A percentile compares a stretch with the other conserved stretches of the same genome.
Evolutionary conservation across 2,888 invertebrate species (phyloP).

Genomic region (Stenchaetothrips biformis): DNA sequence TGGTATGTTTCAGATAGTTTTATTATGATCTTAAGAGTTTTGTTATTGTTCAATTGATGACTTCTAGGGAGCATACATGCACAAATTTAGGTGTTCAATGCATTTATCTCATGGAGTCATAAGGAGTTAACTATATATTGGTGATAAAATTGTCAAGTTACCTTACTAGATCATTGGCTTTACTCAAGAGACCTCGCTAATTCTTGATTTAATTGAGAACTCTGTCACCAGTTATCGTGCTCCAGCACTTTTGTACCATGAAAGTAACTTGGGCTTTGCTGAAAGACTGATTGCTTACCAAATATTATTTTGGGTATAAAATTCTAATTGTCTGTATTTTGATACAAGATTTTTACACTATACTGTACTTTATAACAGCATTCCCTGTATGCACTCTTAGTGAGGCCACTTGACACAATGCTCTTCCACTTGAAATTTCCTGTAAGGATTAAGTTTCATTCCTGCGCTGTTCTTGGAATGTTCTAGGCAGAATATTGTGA

Average conservation of each 20-base stretch:
- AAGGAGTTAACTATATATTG: background rate
- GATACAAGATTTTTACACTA: background rate
- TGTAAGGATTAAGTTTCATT: background rate
- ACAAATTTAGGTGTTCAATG: background rate
- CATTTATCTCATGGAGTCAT: background rate
- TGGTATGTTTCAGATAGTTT: background rate
- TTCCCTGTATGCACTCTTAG: background rate
- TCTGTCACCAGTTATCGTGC: background rate
- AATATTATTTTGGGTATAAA: slow-evolving; percentile 1
- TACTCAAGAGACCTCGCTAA: slow-evolving; percentile 16
- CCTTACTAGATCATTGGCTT: background rate
- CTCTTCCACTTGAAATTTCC: background rate
- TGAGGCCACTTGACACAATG: background rate
- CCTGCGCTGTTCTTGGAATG: background rate
- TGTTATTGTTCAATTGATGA: background rate
- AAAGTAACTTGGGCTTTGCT: background rate
- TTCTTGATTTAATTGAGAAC: background rate
- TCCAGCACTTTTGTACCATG: background rate
- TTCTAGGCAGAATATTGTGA: background rate
- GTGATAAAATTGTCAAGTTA: background rate
- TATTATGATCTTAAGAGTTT: slow-evolving; percentile 1
- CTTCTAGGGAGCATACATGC: background rate
- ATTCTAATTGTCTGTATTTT: slow-evolving; percentile 16
- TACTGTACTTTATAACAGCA: slow-evolving; percentile 1
- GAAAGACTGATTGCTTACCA: slow-evolving; percentile 2